Evolutionary conservation across 2,113 vertebrate genomes (phyloP), one percentile per base, ranked within the genome.

Genomic region (Microtus ochrogaster): DNA sequence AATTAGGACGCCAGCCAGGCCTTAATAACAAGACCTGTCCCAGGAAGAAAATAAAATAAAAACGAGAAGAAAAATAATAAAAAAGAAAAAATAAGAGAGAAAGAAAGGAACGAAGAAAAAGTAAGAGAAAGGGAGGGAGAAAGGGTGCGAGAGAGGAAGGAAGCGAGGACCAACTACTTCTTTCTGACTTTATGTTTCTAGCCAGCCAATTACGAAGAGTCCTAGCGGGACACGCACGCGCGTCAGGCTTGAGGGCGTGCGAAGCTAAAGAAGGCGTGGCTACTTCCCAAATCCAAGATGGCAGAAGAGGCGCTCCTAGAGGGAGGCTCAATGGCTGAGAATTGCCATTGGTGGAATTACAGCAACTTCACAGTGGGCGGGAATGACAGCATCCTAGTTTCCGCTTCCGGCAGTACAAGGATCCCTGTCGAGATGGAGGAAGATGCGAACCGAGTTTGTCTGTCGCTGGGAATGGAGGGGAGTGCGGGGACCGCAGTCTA

Each of bases 391-490:
- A 10, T n/a, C 70, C 36, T 39, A 4, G n/a, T 90, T 98, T 98
- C 98, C 98, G 98, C 95, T 92, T 97, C 96, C 96, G 70, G 76
- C 73, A 52, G 92, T 39, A 61, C 92, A 28, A 2, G 95, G 92
- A 94, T 78, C 90, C 91, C 2, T 74, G 91, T 86, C 89, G 96
- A 94, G 97, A 98, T 98, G 97, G 97, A 97, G 97, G 97, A 97
- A 97, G 96, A 98, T 98, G 98, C 92, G 17, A 65, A 68, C 92
- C 52, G 91, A 86, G 33, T 85, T 72, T 7, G 17, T 73, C 81
- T 63, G 83, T 77, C 61, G 4, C 90, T 77, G 84, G 90, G 94
- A 49, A 44, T 21, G 58, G 92, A 86, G 68, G 68, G 16, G 26
- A 14, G 49, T 52, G 68, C 61, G 73, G 89, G 72, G 52, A 30